These are phyloP conservation scores for Philaenus spumarius DNA, from an alignment of 1,140 invertebrate species.

Conservation along the genomic window DNA sequence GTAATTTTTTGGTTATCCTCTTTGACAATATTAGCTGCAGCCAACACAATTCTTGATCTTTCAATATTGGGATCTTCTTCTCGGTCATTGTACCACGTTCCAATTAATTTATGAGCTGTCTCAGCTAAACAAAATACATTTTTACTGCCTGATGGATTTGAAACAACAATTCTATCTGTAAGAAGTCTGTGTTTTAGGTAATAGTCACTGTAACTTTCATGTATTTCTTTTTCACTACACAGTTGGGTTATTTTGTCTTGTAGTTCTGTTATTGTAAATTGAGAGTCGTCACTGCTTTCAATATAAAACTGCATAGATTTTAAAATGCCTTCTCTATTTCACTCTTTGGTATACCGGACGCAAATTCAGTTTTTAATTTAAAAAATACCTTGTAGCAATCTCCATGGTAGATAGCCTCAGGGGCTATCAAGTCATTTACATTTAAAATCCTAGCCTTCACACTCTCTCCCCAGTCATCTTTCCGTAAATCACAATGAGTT, in stretches of 20 bases:
- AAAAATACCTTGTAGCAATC: conserved; percentile 4
- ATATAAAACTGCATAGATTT: conserved; percentile 12
- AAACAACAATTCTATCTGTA: background rate
- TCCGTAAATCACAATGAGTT: conserved; percentile 3
- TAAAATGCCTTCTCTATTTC: background rate
- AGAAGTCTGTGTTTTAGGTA: background rate
- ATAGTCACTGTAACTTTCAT: background rate
- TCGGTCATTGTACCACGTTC: conserved; percentile 16
- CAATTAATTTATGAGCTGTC: conserved; percentile 7
- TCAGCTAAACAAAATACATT: conserved; percentile 9
- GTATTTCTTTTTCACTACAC: background rate
- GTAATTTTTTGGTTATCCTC: background rate
- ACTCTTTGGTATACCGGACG: background rate
- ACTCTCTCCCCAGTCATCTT: conserved; percentile 8
- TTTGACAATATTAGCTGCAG: background rate
- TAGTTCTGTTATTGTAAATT: conserved; percentile 7
- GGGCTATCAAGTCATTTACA: conserved; percentile 7
- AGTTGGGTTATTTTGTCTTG: background rate
- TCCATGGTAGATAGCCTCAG: background rate
- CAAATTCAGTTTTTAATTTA: background rate
- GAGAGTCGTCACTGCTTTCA: conserved; percentile 8
- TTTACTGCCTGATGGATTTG: background rate
- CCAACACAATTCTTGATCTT: background rate
- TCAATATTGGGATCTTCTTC: conserved; percentile 2
- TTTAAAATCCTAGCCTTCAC: conserved; percentile 9